Evolutionary conservation across 1,140 invertebrate genomes (phyloP).

Genomic region (Drosophila nannoptera): DNA sequence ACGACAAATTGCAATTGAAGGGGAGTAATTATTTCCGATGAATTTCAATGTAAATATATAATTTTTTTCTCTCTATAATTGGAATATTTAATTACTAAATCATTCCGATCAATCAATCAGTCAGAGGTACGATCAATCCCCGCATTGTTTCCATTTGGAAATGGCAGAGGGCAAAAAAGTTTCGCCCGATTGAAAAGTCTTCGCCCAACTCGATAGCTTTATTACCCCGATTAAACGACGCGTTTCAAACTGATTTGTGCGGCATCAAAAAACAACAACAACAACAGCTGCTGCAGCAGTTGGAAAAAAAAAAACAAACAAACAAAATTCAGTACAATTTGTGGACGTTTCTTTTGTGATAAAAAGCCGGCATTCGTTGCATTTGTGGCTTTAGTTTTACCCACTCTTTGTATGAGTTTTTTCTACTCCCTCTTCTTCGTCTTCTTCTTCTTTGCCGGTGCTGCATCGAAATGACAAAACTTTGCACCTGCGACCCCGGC

Average conservation of each 20-base stretch:
- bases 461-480: constrained; percentile 66
- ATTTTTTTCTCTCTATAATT: too few relatives aligned
- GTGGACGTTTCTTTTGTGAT: constrained; percentile 53
- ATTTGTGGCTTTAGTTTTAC: constrained; percentile 48
- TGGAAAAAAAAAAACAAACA: constrained; percentile 6
- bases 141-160: too few relatives aligned
- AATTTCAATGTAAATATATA: too few relatives aligned
- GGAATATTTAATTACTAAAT: too few relatives aligned
- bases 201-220: constrained; percentile 23
- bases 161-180: constrained; percentile 20
- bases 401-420: not conserved
- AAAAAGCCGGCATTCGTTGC: constrained; percentile 20
- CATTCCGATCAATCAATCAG: too few relatives aligned
- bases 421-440: too few relatives aligned
- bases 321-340: constrained; percentile 1
- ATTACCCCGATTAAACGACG: constrained; percentile 62
- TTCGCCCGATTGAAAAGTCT: constrained; percentile 49
- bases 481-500: constrained; percentile 50
- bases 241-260: constrained; percentile 40
- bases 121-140: too few relatives aligned
- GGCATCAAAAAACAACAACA: not conserved
- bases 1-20: too few relatives aligned
- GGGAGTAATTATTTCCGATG: too few relatives aligned
- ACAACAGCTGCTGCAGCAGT: constrained; percentile 8
- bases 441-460: constrained; percentile 64